Percentiles rank a stretch among this genome's conserved stretches.
These are phyloP conservation scores for Clarias magur DNA, from an alignment of 2,113 vertebrate species.

Conservation along the genomic window DNA sequence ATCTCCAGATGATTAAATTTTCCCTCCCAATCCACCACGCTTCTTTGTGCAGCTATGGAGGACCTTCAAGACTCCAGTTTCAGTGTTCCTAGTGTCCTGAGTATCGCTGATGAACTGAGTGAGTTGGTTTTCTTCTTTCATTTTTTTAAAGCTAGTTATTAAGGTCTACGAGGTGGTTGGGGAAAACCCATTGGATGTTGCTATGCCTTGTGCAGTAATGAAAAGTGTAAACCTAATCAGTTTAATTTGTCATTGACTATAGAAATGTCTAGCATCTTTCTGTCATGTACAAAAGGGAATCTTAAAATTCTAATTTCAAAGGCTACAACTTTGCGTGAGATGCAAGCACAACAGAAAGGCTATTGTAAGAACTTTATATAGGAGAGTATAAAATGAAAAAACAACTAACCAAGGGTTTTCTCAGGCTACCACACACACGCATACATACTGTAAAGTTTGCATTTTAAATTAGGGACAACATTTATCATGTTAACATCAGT, in stretches of 20 bases:
- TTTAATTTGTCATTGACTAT: background rate
- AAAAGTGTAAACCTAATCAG: background rate
- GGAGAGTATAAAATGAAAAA: background rate
- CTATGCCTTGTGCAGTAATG: background rate
- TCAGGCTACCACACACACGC: background rate
- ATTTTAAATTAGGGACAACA: background rate
- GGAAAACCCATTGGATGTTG: background rate
- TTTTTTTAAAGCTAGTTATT: background rate
- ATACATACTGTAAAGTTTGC: background rate
- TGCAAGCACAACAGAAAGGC: background rate
- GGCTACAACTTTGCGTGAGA: background rate
- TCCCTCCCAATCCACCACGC: constrained; percentile 52
- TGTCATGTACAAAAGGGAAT: background rate
- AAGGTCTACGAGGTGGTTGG: background rate
- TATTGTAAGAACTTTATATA: background rate
- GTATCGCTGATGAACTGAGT: constrained; percentile 69
- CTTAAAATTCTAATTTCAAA: background rate
- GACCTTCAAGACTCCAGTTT: constrained; percentile 59
- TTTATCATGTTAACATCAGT: background rate
- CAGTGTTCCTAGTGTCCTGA: constrained; percentile 55
- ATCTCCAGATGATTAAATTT: constrained; percentile 50
- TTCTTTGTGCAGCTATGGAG: constrained; percentile 64
- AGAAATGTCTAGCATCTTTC: background rate
- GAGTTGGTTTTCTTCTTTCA: constrained; percentile 53
- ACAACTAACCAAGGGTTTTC: background rate